A percentile compares a stretch with the other conserved stretches of the same genome.
These are phyloP conservation scores for Clostera curtula DNA, from an alignment of 2,888 invertebrate genomes.

Conservation along the genomic window DNA sequence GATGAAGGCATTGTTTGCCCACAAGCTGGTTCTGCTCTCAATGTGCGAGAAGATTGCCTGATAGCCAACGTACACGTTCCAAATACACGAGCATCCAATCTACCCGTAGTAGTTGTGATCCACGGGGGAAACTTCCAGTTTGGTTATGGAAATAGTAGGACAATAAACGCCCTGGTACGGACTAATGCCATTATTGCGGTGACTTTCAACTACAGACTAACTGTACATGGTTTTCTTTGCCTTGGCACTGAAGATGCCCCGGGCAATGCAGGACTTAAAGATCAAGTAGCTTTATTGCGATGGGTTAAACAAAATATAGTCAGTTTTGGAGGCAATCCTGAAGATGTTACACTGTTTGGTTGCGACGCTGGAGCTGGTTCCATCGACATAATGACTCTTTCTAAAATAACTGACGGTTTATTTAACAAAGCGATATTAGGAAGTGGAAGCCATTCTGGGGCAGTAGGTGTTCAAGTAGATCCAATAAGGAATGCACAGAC, in stretches of 20 bases:
- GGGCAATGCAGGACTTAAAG: constrained; percentile 36
- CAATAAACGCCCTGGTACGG: constrained; percentile 4
- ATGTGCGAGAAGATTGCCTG: constrained; percentile 21
- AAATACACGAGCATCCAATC: constrained; percentile 19
- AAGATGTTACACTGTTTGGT: constrained; percentile 36
- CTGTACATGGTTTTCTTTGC: constrained; percentile 31
- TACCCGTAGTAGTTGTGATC: constrained; percentile 27
- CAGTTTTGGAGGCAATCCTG: constrained; percentile 38
- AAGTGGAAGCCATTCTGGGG: constrained; percentile 27
- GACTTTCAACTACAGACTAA: constrained; percentile 29
- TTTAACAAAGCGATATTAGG: constrained; percentile 36
- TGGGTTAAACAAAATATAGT: constrained; percentile 35
- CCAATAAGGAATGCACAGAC: constrained; percentile 31
- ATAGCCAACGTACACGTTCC: constrained; percentile 26
- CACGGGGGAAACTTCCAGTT: constrained; percentile 27
- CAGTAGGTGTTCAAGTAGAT: constrained; percentile 28
- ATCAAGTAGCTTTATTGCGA: constrained; percentile 26
- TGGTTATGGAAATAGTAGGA: background rate
- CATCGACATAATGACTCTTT: constrained; percentile 29
- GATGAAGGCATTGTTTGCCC: constrained; percentile 12
- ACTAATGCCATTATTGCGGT: constrained; percentile 27
- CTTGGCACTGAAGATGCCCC: constrained; percentile 30
- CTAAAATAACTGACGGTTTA: constrained; percentile 23
- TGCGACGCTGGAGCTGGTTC: constrained; percentile 36
- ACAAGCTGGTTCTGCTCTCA: constrained; percentile 3